Evolutionary conservation across 2,113 vertebrate genomes (phyloP).

Genomic region (Hassar affinis): DNA sequence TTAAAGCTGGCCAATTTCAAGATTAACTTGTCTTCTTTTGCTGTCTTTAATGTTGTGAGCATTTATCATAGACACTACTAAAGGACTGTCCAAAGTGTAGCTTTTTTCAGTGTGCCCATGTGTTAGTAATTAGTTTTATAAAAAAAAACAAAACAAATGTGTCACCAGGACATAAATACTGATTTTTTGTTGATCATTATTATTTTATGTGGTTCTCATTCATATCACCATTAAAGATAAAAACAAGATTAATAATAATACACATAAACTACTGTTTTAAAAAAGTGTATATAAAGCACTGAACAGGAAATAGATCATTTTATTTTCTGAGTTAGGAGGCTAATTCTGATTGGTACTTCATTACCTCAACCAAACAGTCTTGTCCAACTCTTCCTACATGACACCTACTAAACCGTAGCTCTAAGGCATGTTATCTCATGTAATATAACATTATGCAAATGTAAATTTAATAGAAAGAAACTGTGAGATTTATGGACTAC

Average conservation of each 20-base stretch:
- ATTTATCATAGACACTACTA: not conserved
- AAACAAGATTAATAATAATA: not conserved
- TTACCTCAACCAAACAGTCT: not conserved
- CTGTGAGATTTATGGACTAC: not conserved
- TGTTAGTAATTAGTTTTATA: not conserved
- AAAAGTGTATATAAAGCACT: not conserved
- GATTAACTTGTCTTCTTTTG: not conserved
- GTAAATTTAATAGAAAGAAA: not conserved
- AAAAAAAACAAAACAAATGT: too few relatives aligned
- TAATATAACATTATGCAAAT: not conserved
- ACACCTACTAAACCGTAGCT: not conserved
- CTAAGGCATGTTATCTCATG: not conserved
- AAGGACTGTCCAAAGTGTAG: not conserved
- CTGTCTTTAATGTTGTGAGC: not conserved
- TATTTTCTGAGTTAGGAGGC: not conserved
- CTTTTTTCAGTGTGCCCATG: not conserved
- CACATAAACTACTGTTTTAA: not conserved
- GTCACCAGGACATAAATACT: not conserved
- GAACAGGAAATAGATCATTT: not conserved
- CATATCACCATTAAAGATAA: not conserved
- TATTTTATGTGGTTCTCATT: not conserved
- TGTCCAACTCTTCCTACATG: not conserved
- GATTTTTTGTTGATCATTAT: not conserved
- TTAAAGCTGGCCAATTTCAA: not conserved
- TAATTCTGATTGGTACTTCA: not conserved